Evolutionary conservation across 2,888 invertebrate species (phyloP), one percentile per base, ranked within the genome.

Genomic region (Autographa gamma): DNA sequence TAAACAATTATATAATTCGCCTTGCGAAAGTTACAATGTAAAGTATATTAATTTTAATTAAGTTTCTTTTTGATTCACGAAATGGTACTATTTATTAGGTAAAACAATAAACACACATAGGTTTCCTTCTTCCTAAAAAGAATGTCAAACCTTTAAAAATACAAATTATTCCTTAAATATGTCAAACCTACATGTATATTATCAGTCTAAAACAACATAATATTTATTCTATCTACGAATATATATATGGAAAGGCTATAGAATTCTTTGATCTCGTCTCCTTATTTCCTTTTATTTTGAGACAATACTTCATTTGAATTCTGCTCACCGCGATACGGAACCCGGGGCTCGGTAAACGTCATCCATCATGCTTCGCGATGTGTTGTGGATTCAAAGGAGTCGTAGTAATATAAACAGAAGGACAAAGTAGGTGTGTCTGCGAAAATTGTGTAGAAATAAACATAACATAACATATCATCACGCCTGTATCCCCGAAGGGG

Each of bases 281-380:
- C 8, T 16, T n/a, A 14, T 31, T 54, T 31, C 7, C 67, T 73
- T 66, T 60, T 71, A 71, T 66, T 41, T 70, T 48, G n/a, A 69
- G 31, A 79, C 59, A 69, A 48, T 60, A 62, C 68, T 67, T 71
- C 67, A 71, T 74, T 71, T 56, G 59, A 32, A 65, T 74, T 34
- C 32, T 16, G 19, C 19, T 25, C 63, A 60, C 71, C 34, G 63
- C 19, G 31, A n/a, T 41, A 8, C 60, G 66, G 62, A 63, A 63
- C 56, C 34, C 66, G 25, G 54, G 3, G 56, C 41, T 66, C 11
- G 11, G 48, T 59, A 60, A 63, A 41, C 54, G 38, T 4, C 58
- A 63, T 66, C 52, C 25, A 63, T 75, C 60, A 71, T 71, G 11
- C 9, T 58, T 14, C 19, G 9, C 19, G 32, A 14, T 56, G 52